phyloP scores from a whole-genome alignment of 1,140 invertebrate species.

The Pantala flavescens region DNA sequence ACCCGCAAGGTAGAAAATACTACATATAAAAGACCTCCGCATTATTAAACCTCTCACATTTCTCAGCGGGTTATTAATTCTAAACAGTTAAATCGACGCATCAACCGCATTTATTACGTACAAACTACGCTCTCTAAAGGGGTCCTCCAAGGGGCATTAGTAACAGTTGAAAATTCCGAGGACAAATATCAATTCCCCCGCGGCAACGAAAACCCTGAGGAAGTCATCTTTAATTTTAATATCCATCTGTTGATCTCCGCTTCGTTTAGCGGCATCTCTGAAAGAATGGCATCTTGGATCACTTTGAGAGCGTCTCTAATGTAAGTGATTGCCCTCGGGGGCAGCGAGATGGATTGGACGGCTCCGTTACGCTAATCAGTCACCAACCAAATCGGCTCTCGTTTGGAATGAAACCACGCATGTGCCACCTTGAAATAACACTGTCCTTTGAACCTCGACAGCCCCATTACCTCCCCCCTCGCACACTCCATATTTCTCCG shows the following conservation, averaged over 20 bases:
- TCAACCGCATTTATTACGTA: too few relatives aligned
- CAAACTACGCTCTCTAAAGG: too few relatives aligned
- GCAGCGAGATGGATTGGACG: not conserved
- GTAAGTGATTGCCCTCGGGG: not conserved
- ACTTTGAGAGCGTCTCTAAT: not conserved
- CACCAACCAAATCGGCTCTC: not conserved
- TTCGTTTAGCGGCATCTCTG: not conserved
- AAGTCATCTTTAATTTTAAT: conserved; percentile 8
- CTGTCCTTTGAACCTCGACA: not conserved
- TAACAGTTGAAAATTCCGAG: too few relatives aligned
- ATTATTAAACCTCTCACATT: too few relatives aligned
- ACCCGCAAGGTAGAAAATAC: too few relatives aligned
- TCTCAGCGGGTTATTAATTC: too few relatives aligned
- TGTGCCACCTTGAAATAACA: conserved; percentile 5
- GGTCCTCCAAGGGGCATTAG: too few relatives aligned
- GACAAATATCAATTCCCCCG: too few relatives aligned
- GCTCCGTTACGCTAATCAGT: conserved; percentile 8
- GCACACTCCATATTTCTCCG: not conserved
- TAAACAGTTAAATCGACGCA: too few relatives aligned
- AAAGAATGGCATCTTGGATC: not conserved
- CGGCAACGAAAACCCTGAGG: not conserved
- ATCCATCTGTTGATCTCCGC: not conserved
- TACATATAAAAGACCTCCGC: too few relatives aligned
- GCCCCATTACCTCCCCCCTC: not conserved
- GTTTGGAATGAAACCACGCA: not conserved